A percentile compares a stretch with the other conserved stretches of the same genome.
Evolutionary conservation across 2,797 vertebrate species (phyloP).

Genomic region (Protosalanx chinensis): DNA sequence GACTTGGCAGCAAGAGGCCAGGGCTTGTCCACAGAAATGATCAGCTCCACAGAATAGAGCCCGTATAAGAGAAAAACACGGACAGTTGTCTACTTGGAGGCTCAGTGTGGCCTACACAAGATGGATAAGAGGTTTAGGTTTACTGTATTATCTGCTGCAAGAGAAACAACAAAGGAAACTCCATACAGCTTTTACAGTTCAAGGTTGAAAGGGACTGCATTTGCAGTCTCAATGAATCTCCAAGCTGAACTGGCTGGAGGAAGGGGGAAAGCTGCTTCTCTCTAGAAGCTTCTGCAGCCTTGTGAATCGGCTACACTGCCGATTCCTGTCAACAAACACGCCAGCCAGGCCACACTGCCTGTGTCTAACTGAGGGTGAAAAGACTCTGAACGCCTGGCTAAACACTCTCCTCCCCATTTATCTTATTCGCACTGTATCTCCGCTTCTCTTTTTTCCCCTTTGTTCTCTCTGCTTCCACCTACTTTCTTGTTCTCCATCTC

Average conservation of each 20-base stretch:
- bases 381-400: constrained; percentile 43
- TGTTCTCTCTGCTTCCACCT: constrained; percentile 1
- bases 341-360: constrained; percentile 29
- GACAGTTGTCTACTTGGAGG: not conserved
- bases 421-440: constrained; percentile 4
- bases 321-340: constrained; percentile 35
- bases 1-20: not conserved
- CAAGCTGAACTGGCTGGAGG: not conserved
- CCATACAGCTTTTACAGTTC: not conserved
- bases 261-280: not conserved
- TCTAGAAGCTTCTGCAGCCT: not conserved
- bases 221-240: constrained; percentile 8
- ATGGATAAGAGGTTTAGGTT: not conserved
- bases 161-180: not conserved
- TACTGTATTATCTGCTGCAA: not conserved
- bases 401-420: constrained; percentile 7
- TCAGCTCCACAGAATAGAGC: not conserved
- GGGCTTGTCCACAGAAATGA: not conserved
- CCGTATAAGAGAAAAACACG: not conserved
- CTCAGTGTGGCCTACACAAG: not conserved
- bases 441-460: not conserved
- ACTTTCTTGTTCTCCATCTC: not conserved
- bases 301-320: constrained; percentile 21
- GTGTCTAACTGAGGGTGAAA: constrained; percentile 48
- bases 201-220: not conserved